phyloP scores from a whole-genome alignment of 2,888 invertebrate species.

The Caenorhabditis uteleia region DNA sequence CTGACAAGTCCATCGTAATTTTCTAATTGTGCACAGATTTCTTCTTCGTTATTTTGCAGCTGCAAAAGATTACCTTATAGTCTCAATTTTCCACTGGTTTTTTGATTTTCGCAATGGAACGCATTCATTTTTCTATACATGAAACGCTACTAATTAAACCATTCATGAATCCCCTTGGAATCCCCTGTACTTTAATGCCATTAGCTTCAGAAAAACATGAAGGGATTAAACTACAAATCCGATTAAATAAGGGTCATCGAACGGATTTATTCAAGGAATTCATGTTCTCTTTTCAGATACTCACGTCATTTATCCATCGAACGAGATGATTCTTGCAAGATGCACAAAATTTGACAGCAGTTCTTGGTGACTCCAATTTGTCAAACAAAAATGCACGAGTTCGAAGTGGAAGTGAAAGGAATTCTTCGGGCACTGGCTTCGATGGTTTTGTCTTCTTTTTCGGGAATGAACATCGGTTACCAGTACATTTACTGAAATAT shows the following conservation, averaged over 20 bases:
- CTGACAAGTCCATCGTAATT: conserved; percentile 26
- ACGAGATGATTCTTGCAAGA: conserved; percentile 21
- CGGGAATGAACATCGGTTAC: conserved; percentile 14
- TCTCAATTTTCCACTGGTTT: too few relatives aligned
- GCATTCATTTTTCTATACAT: too few relatives aligned
- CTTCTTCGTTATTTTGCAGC: conserved; percentile 7
- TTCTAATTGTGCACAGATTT: conserved; percentile 2
- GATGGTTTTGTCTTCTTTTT: conserved; percentile 15
- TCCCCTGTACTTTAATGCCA: too few relatives aligned
- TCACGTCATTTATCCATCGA: conserved; percentile 14
- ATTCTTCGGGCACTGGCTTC: conserved; percentile 18
- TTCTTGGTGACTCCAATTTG: conserved; percentile 15
- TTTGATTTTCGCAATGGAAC: too few relatives aligned
- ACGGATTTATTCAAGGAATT: too few relatives aligned
- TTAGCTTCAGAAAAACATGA: too few relatives aligned
- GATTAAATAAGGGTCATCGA: too few relatives aligned
- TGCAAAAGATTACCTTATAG: conserved; percentile 9
- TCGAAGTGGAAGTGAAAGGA: conserved; percentile 9
- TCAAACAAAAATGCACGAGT: conserved; percentile 29
- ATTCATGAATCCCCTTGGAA: too few relatives aligned
- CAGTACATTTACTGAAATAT: conserved; percentile 16
- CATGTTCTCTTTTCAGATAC: not conserved
- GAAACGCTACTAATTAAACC: too few relatives aligned
- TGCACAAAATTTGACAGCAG: conserved; percentile 24
- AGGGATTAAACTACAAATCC: too few relatives aligned